phyloP scores from a whole-genome alignment of 92 coral and sea anemone species.

The Epizoanthus ramosus region DNA sequence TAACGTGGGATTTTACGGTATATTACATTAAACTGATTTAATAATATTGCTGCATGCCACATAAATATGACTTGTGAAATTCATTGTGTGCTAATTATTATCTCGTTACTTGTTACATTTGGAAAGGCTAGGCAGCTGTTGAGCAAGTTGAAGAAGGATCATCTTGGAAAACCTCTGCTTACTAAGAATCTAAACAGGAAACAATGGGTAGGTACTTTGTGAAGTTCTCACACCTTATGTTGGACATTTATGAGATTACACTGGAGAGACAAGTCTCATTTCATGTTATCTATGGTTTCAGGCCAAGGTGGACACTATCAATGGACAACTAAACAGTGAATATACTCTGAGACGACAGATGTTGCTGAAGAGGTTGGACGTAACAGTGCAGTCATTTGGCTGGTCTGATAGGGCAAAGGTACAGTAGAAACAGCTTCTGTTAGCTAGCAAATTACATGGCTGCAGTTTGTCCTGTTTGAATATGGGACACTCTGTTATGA shows the following conservation, averaged over 20 bases:
- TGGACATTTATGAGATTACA: neutral
- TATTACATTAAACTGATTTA: too few species aligned
- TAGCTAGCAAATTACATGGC: too few species aligned
- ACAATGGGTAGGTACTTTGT: conserved; percentile 82
- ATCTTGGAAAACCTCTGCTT: conserved; percentile 85
- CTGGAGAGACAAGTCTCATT: too few species aligned
- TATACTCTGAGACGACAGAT: conserved; percentile 88
- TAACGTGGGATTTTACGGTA: too few species aligned
- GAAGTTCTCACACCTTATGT: neutral
- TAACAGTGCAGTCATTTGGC: conserved; percentile 94
- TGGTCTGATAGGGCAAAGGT: conserved; percentile 99
- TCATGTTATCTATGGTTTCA: conserved; percentile 13
- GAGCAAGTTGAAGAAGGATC: conserved; percentile 70
- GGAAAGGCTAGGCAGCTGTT: conserved; percentile 72
- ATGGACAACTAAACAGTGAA: conserved; percentile 80
- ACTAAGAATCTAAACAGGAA: conserved; percentile 63
- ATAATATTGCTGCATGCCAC: too few species aligned
- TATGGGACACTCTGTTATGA: too few species aligned
- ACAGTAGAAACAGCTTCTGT: neutral
- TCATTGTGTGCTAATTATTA: neutral
- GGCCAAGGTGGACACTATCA: conserved; percentile 85
- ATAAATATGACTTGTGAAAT: too few species aligned
- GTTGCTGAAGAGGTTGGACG: conserved; percentile 93
- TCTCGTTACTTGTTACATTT: neutral
- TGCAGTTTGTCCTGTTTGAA: too few species aligned